Evolutionary conservation across 2,113 vertebrate species (phyloP), one percentile per base, ranked within the genome.

Genomic region (Dicerorhinus sumatrensis): DNA sequence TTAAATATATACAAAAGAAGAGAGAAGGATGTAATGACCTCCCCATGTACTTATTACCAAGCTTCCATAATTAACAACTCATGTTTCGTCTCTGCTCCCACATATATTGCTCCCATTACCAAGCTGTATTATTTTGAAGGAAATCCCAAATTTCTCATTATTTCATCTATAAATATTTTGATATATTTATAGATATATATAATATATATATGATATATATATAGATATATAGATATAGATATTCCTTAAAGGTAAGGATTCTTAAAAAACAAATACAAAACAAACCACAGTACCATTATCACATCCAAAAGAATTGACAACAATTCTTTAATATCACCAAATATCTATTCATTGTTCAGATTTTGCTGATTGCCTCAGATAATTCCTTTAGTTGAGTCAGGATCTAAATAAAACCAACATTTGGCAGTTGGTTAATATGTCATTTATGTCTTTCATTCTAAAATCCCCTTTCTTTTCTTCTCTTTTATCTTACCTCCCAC

Each of bases 31-130:
- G 1, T 1, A 29, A 1, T 51, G 42, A 67, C 14, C 16, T 39
- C 21, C n/a, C 7, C 21, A 2, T 62, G 51, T 25, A 42, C 33
- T 9, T 54, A 4, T 56, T 14, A 42, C 4, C 5, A 1, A 3
- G 21, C 56, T 60, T 81, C 46, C 6, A 5, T 39, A 10, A 39
- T 27, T 16, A 73, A 20, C 21, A 81, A 1, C 2, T 17, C 4
- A 3, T 2, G 42, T 31, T 75, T 85, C 56, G 33, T 75, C 31
- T 75, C 27, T 89, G 8, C 25, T 76, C 48, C 3, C 39, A 5
- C 36, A 1, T 6, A 17, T 1, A 1, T 39, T 76, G n/a, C 11
- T 48, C 3, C 16, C 8, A 1, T 75, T 42, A 33, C 65, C 11
- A 80, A 8, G 39, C 5, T 62, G 21, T n/a, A 17, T 3, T 91